These are phyloP conservation scores for Amphipoea oculea DNA, from an alignment of 2,888 invertebrate species.

Conservation along the genomic window DNA sequence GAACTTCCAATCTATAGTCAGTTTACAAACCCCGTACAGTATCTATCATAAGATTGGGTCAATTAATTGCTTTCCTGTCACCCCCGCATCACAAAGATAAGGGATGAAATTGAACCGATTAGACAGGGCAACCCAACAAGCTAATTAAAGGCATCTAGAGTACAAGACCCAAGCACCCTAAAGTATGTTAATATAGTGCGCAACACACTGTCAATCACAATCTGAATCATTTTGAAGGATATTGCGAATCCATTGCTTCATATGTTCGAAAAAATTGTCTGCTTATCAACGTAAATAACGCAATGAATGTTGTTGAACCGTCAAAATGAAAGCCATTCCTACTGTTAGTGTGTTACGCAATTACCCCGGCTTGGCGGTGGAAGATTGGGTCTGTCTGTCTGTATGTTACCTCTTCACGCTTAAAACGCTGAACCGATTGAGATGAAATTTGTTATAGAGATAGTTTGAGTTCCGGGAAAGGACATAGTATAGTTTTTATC, in stretches of 20 bases:
- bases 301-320: not conserved
- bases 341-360: too few species aligned
- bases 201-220: not conserved
- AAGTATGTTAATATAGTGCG: not conserved
- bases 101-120: conserved; percentile 33
- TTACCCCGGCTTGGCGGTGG: too few species aligned
- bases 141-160: conserved; percentile 28
- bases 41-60: conserved; percentile 49
- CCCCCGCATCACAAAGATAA: conserved; percentile 38
- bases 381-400: too few species aligned
- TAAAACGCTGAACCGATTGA: too few species aligned
- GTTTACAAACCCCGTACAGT: conserved; percentile 29
- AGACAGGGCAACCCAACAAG: conserved; percentile 32
- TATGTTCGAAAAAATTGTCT: not conserved
- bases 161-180: not conserved
- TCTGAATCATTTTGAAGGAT: not conserved
- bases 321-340: not conserved
- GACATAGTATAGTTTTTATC: too few species aligned
- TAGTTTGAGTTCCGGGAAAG: too few species aligned
- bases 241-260: not conserved
- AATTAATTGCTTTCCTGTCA: conserved; percentile 57
- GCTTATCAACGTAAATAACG: not conserved
- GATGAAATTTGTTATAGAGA: too few species aligned
- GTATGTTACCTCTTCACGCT: too few species aligned
- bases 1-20: conserved; percentile 25